Evolutionary conservation across 2,797 vertebrate genomes (phyloP).

Genomic region (Emydoidea blandingii): DNA sequence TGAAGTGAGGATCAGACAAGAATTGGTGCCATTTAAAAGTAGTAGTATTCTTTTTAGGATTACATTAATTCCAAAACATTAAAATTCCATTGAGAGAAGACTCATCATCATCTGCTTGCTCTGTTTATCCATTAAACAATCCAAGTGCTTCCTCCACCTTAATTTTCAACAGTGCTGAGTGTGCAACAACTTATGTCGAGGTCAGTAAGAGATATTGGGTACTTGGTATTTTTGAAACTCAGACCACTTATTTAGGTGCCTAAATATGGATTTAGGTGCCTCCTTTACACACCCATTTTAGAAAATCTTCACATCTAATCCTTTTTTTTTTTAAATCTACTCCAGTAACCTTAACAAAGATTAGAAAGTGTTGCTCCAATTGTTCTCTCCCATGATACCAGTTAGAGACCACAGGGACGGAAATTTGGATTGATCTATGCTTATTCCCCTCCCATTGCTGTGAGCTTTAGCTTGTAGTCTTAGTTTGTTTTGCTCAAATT

Average conservation of each 20-base stretch:
- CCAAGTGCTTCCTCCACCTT: not conserved
- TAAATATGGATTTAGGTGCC: not conserved
- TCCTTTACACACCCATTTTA: not conserved
- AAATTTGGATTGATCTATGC: not conserved
- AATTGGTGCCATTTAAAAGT: not conserved
- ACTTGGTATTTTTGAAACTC: not conserved
- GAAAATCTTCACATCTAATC: not conserved
- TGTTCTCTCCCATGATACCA: not conserved
- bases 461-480: not conserved
- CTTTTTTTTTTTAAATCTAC: not conserved
- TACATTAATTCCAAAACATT: not conserved
- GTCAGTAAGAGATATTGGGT: not conserved
- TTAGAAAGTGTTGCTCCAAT: not conserved
- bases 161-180: not conserved
- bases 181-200: not conserved
- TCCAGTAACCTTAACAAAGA: not conserved
- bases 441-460: not conserved
- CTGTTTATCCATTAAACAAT: not conserved
- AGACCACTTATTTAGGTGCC: not conserved
- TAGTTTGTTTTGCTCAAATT: not conserved
- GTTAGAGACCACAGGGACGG: not conserved
- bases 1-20: not conserved
- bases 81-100: not conserved
- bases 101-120: not conserved
- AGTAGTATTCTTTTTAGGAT: not conserved